phyloP scores from a whole-genome alignment of 1,140 invertebrate genomes.

The Penaeus indicus region DNA sequence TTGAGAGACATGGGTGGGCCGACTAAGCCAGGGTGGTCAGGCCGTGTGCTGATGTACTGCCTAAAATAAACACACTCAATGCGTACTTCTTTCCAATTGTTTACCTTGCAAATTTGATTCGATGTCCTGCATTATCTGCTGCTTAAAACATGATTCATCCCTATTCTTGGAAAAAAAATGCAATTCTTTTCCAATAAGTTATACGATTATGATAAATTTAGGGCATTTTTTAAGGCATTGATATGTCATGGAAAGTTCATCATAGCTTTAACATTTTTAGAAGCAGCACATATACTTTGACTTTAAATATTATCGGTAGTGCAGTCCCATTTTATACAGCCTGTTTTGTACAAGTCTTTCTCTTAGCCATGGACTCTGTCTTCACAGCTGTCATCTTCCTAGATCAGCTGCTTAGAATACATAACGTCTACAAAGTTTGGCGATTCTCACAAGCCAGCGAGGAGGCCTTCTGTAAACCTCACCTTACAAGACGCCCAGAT shows the following conservation, averaged over 20 bases:
- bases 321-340: constrained; percentile 62
- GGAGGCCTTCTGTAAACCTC: constrained; percentile 43
- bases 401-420: constrained; percentile 44
- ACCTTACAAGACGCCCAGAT: constrained; percentile 34
- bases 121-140: constrained; percentile 29
- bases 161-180: neutral
- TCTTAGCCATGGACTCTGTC: constrained; percentile 47
- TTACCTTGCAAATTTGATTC: constrained; percentile 34
- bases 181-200: constrained; percentile 16
- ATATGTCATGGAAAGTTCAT: constrained; percentile 42
- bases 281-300: constrained; percentile 50
- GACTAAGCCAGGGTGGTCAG: too few species aligned
- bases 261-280: constrained; percentile 57
- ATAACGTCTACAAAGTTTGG: constrained; percentile 58
- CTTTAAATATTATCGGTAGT: constrained; percentile 55
- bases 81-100: constrained; percentile 30
- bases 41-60: too few species aligned
- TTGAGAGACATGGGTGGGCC: too few species aligned
- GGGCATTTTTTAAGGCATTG: constrained; percentile 37
- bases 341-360: constrained; percentile 64
- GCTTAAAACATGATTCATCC: constrained; percentile 21
- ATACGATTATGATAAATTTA: constrained; percentile 15
- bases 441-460: constrained; percentile 57
- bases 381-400: constrained; percentile 49
- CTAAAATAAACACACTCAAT: constrained; percentile 37